Evolutionary conservation across 2,797 vertebrate genomes (phyloP).

Genomic region (Melanotaenia parkinsoni): DNA sequence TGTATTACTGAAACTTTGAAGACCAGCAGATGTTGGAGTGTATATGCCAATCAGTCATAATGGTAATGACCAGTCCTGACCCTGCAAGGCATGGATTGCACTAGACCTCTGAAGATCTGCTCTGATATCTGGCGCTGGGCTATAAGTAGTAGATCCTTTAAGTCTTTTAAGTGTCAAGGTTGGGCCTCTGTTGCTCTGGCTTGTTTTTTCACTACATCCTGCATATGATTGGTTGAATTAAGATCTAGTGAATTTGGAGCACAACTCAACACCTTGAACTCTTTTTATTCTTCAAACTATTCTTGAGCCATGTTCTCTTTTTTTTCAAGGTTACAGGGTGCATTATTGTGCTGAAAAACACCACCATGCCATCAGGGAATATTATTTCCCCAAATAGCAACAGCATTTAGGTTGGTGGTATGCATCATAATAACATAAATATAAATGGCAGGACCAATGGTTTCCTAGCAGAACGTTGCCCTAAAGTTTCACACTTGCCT

Average conservation of each 20-base stretch:
- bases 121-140: not conserved
- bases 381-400: too few species aligned
- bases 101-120: not conserved
- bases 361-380: too few species aligned
- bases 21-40: not conserved
- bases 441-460: not conserved
- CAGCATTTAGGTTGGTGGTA: too few species aligned
- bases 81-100: not conserved
- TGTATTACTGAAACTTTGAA: not conserved
- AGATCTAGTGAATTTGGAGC: not conserved
- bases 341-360: too few species aligned
- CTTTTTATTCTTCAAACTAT: not conserved
- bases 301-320: not conserved
- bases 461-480: not conserved
- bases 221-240: not conserved
- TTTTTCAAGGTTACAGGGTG: not conserved
- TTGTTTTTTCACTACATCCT: not conserved
- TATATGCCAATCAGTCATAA: not conserved
- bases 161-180: not conserved
- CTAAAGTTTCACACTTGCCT: not conserved
- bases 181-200: not conserved
- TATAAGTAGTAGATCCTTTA: not conserved
- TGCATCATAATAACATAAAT: not conserved
- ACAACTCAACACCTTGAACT: not conserved
- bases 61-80: too few species aligned